Evolutionary conservation across 2,113 vertebrate genomes (phyloP).

Genomic region (Nymphicus hollandicus): DNA sequence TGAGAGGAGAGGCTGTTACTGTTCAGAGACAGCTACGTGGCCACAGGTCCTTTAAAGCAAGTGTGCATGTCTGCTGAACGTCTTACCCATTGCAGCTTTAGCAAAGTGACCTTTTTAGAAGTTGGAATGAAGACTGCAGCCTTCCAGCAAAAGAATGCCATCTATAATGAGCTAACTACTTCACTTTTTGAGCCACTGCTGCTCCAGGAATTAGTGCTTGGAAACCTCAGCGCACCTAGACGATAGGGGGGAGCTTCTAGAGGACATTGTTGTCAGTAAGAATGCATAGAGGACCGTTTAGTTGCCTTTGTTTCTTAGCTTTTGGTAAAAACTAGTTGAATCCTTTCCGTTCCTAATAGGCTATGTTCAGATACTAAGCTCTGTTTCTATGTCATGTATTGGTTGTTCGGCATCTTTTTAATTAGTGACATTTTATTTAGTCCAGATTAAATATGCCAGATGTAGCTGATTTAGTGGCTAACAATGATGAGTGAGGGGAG

Average conservation of each 20-base stretch:
- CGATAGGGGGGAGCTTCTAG: neutral
- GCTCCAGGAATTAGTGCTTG: slow-evolving; percentile 8
- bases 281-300: neutral
- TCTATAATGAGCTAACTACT: slow-evolving; percentile 12
- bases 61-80: neutral
- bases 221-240: neutral
- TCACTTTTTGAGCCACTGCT: neutral
- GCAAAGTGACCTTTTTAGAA: slow-evolving; percentile 11
- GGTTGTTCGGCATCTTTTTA: slow-evolving; percentile 26
- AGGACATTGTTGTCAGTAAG: neutral
- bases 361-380: neutral
- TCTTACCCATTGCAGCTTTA: neutral
- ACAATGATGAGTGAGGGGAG: slow-evolving; percentile 44
- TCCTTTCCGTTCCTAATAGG: slow-evolving; percentile 2
- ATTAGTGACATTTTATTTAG: slow-evolving; percentile 52
- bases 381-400: neutral
- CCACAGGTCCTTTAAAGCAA: neutral
- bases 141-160: neutral
- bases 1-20: neutral
- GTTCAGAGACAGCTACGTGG: neutral
- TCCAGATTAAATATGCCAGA: slow-evolving; percentile 42
- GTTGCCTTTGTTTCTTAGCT: slow-evolving; percentile 26
- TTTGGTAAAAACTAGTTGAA: slow-evolving; percentile 9
- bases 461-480: slow-evolving; percentile 43
- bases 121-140: neutral